Evolutionary conservation across 2,888 invertebrate genomes (phyloP), one percentile per base, ranked within the genome.

Genomic region (Acrocyrtus sp.): DNA sequence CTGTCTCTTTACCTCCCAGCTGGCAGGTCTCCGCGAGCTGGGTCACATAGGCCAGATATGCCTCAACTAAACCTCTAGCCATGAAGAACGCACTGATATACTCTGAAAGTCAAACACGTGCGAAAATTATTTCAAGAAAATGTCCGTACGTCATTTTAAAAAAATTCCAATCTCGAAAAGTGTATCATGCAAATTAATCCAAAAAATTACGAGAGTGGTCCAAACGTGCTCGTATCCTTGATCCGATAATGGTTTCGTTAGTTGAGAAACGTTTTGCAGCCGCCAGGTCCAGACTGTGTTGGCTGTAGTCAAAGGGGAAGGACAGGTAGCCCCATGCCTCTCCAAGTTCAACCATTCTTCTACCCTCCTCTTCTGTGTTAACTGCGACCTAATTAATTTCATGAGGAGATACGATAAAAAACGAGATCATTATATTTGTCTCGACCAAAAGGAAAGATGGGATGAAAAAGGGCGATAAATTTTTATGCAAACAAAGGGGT

Each of bases 21-120:
- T 27, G 5, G 19, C 65, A 65, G 2, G 47, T 19, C 15, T 21
- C 29, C 5, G 65, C 29, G 8, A 65, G 34, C 3, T 47, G 2
- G 2, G 39, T 43, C 15, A 54, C 2, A n/a, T 47, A 56, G 1
- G 29, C 22, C 15, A 34, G n/a, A 17, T 56, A 66, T 6, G 39
- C 21, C 0, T 1, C 15, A 34, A 24, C 45, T 3, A 51, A 19
- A 24, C 51, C 22, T n/a, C 29, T 50, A 15, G 51, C 19, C 41
- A 67, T 39, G 21, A 58, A 27, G 6, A 47, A 19, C 1, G 41
- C 27, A 2, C 27, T 27, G 29, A 67, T 27, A 29, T 34, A 61
- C 39, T 61, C 69, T 69, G 17, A 61, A 56, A 53, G 29, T 34
- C 34, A 34, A 34, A n/a, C n/a, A n/a, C n/a, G n/a, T n/a, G n/a